Conservation (phyloP, 2,113 vertebrate genomes). For the Triplophysa dalaica region DNA sequence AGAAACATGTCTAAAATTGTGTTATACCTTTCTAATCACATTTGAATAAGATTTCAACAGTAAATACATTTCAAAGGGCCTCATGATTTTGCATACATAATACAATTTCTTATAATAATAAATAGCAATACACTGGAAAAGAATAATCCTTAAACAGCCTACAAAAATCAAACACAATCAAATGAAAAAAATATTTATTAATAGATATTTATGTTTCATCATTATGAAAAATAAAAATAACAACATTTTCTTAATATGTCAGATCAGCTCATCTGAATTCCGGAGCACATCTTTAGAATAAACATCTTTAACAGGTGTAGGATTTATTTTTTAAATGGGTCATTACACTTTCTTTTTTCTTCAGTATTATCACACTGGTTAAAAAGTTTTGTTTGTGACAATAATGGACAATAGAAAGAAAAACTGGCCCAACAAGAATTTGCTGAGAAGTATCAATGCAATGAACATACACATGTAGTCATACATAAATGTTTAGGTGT, state of each 20-base stretch:
- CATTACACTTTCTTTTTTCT: neutral
- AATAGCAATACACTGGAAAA: neutral
- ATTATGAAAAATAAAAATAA: neutral
- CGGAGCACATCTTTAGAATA: neutral
- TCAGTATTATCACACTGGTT: neutral
- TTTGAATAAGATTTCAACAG: neutral
- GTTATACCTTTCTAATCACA: neutral
- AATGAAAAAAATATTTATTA: no score
- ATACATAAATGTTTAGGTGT: neutral
- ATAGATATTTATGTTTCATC: no score
- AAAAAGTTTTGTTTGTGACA: neutral
- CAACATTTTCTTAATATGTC: neutral
- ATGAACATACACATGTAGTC: slow-evolving; percentile 1
- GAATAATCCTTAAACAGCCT: neutral
- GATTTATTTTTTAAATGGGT: neutral
- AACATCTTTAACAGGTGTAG: neutral
- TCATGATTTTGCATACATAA: neutral
- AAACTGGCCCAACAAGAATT: slow-evolving; percentile 24
- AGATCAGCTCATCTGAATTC: neutral
- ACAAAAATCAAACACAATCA: neutral
- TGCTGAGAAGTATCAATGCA: neutral
- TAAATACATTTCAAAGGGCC: neutral
- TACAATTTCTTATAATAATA: no score
- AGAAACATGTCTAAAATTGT: neutral
- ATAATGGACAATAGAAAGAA: neutral